phyloP scores from a whole-genome alignment of 2,113 vertebrate genomes.

The Empidonax alnorum region DNA sequence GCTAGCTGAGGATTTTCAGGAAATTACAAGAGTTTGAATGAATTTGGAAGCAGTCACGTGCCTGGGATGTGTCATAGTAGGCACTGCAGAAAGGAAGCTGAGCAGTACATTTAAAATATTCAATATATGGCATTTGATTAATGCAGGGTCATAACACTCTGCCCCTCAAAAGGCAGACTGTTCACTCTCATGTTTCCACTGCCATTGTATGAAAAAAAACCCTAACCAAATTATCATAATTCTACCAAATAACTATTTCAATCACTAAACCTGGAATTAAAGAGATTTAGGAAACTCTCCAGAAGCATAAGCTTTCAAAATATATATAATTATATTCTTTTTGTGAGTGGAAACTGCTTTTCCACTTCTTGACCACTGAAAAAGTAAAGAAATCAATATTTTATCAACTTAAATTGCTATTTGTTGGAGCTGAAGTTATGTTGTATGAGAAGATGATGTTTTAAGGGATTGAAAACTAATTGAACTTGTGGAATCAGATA shows the following conservation, averaged over 20 bases:
- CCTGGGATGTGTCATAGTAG: not conserved
- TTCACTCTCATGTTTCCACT: not conserved
- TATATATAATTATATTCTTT: not conserved
- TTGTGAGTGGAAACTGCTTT: not conserved
- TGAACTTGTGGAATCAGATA: not conserved
- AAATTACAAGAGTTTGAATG: conserved; percentile 69
- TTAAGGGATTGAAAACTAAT: not conserved
- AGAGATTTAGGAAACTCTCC: not conserved
- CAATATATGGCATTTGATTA: not conserved
- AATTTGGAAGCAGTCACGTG: conserved; percentile 53
- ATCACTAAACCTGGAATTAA: not conserved
- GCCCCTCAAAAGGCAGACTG: not conserved
- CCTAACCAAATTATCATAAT: not conserved
- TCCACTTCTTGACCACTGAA: not conserved
- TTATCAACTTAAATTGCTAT: not conserved
- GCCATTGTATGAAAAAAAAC: not conserved
- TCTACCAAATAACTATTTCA: not conserved
- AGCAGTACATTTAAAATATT: not conserved
- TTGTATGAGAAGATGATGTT: not conserved
- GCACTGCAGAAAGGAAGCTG: conserved; percentile 18
- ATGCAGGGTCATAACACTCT: not conserved
- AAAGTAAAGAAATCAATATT: not conserved
- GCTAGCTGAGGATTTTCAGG: conserved; percentile 57
- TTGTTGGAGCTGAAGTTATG: not conserved
- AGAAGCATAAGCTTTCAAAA: not conserved